Conservation (phyloP, 1,140 invertebrate genomes). For the Sycophaga agraensis region DNA sequence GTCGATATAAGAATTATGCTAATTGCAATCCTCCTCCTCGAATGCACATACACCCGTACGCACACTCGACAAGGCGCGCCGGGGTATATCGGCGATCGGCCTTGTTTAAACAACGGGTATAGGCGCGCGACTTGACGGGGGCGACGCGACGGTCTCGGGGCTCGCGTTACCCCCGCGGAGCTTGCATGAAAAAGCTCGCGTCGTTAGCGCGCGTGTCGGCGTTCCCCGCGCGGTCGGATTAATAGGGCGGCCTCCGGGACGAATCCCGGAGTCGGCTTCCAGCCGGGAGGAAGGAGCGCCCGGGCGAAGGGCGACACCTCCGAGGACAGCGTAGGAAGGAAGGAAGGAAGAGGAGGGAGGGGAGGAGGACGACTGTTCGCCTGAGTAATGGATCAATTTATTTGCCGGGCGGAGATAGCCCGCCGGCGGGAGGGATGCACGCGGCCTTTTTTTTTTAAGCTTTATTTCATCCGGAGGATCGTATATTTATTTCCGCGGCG, state of each 20-base stretch:
- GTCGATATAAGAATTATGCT: too few relatives aligned
- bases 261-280: constrained; percentile 15
- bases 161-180: too few relatives aligned
- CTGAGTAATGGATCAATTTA: constrained; percentile 58
- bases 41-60: too few relatives aligned
- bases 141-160: too few relatives aligned
- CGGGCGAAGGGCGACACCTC: background rate
- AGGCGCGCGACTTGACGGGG: too few relatives aligned
- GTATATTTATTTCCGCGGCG: constrained; percentile 54
- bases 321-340: background rate
- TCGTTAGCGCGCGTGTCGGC: constrained; percentile 8
- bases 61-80: too few relatives aligned
- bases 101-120: background rate
- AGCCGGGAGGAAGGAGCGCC: background rate
- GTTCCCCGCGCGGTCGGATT: background rate
- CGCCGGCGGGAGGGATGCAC: too few relatives aligned
- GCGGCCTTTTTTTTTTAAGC: too few relatives aligned
- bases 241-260: background rate
- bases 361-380: constrained; percentile 51
- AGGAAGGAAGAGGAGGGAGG: background rate
- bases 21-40: too few relatives aligned
- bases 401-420: too few relatives aligned
- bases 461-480: constrained; percentile 41
- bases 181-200: too few relatives aligned
- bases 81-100: background rate